These are phyloP conservation scores for Brachionus plicatilis DNA, from an alignment of 1,140 invertebrate genomes.

Conservation along the genomic window DNA sequence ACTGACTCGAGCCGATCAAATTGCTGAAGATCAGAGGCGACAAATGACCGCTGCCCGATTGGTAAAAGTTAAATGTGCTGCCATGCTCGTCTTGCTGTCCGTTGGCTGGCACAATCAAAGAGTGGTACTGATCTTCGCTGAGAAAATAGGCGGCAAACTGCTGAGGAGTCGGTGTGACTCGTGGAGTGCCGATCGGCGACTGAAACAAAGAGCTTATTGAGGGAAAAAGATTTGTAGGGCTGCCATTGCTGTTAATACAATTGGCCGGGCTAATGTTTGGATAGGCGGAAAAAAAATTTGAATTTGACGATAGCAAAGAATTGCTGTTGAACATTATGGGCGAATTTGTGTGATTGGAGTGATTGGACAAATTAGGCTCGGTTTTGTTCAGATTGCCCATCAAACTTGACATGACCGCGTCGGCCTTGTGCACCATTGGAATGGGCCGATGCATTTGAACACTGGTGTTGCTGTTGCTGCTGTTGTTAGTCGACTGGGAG, in stretches of 20 bases:
- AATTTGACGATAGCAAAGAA: background rate
- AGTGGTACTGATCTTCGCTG: slow-evolving; percentile 28
- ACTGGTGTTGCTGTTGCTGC: background rate
- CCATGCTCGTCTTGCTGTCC: background rate
- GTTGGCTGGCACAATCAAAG: background rate
- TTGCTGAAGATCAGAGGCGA: background rate
- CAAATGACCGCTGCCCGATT: background rate
- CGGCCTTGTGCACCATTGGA: slow-evolving; percentile 20
- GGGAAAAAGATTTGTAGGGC: slow-evolving; percentile 29
- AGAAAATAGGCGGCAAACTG: slow-evolving; percentile 33
- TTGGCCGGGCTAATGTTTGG: slow-evolving; percentile 35
- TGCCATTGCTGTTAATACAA: background rate
- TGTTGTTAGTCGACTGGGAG: background rate
- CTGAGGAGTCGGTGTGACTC: slow-evolving; percentile 36
- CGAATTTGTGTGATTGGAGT: slow-evolving; percentile 9
- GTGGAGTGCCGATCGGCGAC: slow-evolving; percentile 27
- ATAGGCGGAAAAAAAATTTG: slow-evolving; percentile 31
- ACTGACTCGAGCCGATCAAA: background rate
- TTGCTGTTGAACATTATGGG: background rate
- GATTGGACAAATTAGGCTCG: background rate
- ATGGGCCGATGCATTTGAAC: slow-evolving; percentile 36
- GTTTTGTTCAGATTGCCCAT: slow-evolving; percentile 33
- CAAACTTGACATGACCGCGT: background rate
- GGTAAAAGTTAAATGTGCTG: background rate
- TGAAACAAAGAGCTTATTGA: slow-evolving; percentile 34